Conservation (phyloP, 2,888 invertebrate genomes). For the Iphiclides podalirius region DNA sequence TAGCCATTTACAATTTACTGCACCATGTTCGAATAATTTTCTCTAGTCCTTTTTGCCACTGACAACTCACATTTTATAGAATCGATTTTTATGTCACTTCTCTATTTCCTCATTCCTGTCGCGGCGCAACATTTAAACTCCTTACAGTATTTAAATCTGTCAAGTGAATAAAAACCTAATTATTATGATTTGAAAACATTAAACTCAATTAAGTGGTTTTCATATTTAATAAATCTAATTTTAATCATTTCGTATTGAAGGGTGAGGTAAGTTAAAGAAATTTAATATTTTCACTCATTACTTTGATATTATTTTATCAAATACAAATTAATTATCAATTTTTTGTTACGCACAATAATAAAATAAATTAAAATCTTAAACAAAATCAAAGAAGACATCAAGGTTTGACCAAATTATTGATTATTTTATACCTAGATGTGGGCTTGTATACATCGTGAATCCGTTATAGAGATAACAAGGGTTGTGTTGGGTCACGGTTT, state of each 20-base stretch:
- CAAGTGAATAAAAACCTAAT: conserved; percentile 31
- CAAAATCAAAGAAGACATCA: background rate
- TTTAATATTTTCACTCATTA: background rate
- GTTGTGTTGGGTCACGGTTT: conserved; percentile 20
- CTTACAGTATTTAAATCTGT: conserved; percentile 34
- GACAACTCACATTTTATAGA: conserved; percentile 24
- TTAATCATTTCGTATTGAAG: background rate
- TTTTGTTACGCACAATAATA: too few species aligned
- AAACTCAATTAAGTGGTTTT: background rate
- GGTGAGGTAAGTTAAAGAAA: conserved; percentile 8
- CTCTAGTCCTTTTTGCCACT: conserved; percentile 3
- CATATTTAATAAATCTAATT: background rate
- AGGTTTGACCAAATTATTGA: conserved; percentile 13
- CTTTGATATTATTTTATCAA: too few species aligned
- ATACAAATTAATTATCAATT: too few species aligned
- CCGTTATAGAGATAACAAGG: conserved; percentile 12
- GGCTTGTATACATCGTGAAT: background rate
- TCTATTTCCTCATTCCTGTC: conserved; percentile 41
- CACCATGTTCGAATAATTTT: too few species aligned
- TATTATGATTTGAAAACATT: conserved; percentile 30
- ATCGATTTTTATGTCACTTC: conserved; percentile 66
- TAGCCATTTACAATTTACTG: too few species aligned
- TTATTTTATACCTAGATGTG: conserved; percentile 1
- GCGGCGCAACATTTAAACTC: conserved; percentile 75
- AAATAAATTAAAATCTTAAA: background rate